These are phyloP conservation scores for Rhea americana DNA, from an alignment of 2,113 vertebrate species.

Conservation along the genomic window DNA sequence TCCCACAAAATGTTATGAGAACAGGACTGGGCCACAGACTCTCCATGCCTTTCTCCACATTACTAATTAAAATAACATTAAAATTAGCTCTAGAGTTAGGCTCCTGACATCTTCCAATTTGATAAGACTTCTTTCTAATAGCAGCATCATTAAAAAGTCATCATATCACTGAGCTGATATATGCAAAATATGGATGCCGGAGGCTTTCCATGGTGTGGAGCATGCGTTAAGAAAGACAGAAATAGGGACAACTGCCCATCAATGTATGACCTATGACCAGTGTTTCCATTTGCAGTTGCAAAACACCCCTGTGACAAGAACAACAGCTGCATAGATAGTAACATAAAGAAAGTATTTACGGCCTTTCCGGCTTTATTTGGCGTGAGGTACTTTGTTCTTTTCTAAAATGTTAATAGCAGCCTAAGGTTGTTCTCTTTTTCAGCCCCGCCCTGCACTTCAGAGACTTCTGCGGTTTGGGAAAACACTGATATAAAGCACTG, in stretches of 20 bases:
- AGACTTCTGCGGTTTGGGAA: not conserved
- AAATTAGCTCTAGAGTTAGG: constrained; percentile 3
- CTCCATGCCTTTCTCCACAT: not conserved
- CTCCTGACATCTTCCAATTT: not conserved
- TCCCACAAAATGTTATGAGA: constrained; percentile 22
- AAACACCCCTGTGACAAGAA: not conserved
- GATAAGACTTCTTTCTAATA: not conserved
- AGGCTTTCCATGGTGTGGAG: not conserved
- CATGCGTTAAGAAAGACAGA: not conserved
- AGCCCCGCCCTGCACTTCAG: not conserved
- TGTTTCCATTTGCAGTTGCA: not conserved
- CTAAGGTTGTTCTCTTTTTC: not conserved
- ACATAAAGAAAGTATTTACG: not conserved
- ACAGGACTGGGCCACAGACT: not conserved
- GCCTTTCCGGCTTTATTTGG: not conserved
- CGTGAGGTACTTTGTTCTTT: not conserved
- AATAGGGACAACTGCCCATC: not conserved
- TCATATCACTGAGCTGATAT: not conserved
- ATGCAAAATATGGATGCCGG: not conserved
- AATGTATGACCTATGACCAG: not conserved
- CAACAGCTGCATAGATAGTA: not conserved
- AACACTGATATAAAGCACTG: not conserved
- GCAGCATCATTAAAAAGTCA: not conserved
- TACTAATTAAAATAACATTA: constrained; percentile 27
- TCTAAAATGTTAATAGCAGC: not conserved